Evolutionary conservation across 2,888 invertebrate genomes (phyloP).

Genomic region (Octodonta nipae): DNA sequence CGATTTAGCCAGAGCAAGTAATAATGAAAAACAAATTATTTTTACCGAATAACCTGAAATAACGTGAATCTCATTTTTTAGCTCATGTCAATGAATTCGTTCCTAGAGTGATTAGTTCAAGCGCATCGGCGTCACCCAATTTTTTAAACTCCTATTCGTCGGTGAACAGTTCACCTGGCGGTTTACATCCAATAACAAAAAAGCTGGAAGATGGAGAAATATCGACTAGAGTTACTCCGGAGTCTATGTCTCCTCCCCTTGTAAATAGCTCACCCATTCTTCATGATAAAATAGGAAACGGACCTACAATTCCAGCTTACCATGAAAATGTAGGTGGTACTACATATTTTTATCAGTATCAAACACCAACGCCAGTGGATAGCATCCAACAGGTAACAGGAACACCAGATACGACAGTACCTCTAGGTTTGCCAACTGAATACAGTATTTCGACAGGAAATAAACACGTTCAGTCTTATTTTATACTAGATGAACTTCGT

Average conservation of each 20-base stretch:
- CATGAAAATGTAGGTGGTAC: constrained; percentile 89
- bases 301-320: constrained; percentile 29
- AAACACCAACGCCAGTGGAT: constrained; percentile 13
- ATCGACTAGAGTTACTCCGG: constrained; percentile 15
- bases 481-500: constrained; percentile 72
- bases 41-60: too few species aligned
- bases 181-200: constrained; percentile 19
- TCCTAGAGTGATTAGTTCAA: constrained; percentile 19
- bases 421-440: constrained; percentile 29
- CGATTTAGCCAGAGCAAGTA: constrained; percentile 21
- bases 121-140: constrained; percentile 28
- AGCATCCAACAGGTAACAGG: constrained; percentile 19
- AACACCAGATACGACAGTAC: neutral
- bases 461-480: constrained; percentile 50
- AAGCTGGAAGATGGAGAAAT: constrained; percentile 20
- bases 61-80: constrained; percentile 14
- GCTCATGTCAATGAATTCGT: constrained; percentile 21
- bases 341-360: constrained; percentile 70
- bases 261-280: constrained; percentile 32
- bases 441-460: constrained; percentile 50
- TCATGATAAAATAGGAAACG: constrained; percentile 25
- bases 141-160: constrained; percentile 32
- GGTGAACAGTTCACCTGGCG: constrained; percentile 23
- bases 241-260: constrained; percentile 27
- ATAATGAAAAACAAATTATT: constrained; percentile 6